Percentiles rank a stretch among this genome's conserved stretches.
Conservation (phyloP, 2,797 vertebrate species). For the Mus spretus region DNA sequence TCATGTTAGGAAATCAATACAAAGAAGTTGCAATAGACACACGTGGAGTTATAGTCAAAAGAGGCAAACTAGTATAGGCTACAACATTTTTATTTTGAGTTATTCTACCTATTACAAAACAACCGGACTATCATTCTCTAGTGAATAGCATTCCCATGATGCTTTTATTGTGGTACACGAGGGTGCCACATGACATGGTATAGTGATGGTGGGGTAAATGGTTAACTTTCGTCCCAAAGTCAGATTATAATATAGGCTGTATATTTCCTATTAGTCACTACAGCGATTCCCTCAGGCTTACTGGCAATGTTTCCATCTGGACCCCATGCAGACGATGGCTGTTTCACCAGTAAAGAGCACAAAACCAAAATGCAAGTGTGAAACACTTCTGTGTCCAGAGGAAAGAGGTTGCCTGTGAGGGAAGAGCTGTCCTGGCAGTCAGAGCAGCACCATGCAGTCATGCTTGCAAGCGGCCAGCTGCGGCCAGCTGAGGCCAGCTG, state of each 20-base stretch:
- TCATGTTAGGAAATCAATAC: conserved; percentile 47
- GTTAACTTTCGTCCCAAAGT: background rate
- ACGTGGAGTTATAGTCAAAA: conserved; percentile 2
- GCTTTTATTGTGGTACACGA: background rate
- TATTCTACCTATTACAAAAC: background rate
- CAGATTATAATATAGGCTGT: background rate
- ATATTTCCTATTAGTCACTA: conserved; percentile 26
- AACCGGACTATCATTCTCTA: background rate
- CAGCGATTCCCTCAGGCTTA: background rate
- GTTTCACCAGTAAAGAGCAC: background rate
- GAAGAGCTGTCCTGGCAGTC: background rate
- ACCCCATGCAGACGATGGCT: background rate
- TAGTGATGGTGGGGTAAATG: background rate
- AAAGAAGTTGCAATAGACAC: conserved; percentile 23
- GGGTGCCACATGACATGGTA: background rate
- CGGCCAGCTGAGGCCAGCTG: background rate
- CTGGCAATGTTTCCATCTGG: background rate
- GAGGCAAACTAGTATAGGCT: conserved; percentile 2
- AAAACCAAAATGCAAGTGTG: background rate
- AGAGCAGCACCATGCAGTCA: conserved; percentile 37
- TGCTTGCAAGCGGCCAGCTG: background rate
- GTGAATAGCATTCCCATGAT: background rate
- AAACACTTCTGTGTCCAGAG: background rate
- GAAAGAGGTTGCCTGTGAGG: conserved; percentile 6
- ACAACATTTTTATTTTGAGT: background rate